Conservation (phyloP, 2,797 vertebrate species). For the Taeniopygia guttata region DNA sequence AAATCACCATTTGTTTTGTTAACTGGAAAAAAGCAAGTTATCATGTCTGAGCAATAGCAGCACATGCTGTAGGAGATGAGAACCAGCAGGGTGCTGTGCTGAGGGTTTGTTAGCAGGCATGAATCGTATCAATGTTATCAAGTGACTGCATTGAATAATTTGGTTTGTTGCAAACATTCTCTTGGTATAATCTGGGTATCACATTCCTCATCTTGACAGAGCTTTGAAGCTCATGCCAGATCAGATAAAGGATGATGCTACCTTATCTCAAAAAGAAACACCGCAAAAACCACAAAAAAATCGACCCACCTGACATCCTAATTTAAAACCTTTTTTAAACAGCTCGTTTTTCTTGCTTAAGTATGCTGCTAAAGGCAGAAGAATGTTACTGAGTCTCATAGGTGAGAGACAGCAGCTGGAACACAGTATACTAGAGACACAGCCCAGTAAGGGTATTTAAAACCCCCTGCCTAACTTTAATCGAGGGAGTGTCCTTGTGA, state of each 20-base stretch:
- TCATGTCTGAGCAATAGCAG: background rate
- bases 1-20: background rate
- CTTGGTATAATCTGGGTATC: background rate
- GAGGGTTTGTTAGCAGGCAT: background rate
- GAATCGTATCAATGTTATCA: background rate
- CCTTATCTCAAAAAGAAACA: background rate
- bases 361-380: background rate
- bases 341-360: background rate
- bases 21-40: background rate
- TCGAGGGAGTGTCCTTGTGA: background rate
- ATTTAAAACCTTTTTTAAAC: background rate
- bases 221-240: background rate
- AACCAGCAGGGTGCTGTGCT: background rate
- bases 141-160: background rate
- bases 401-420: background rate
- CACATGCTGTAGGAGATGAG: background rate
- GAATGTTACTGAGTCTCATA: background rate
- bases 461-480: background rate
- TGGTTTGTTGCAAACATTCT: background rate
- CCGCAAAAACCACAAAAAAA: background rate
- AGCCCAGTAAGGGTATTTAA: background rate
- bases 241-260: constrained; percentile 11
- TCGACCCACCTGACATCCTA: background rate
- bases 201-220: background rate
- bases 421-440: background rate